Evolutionary conservation across 2,797 vertebrate species (phyloP).

Genomic region (Vultur gryphus): DNA sequence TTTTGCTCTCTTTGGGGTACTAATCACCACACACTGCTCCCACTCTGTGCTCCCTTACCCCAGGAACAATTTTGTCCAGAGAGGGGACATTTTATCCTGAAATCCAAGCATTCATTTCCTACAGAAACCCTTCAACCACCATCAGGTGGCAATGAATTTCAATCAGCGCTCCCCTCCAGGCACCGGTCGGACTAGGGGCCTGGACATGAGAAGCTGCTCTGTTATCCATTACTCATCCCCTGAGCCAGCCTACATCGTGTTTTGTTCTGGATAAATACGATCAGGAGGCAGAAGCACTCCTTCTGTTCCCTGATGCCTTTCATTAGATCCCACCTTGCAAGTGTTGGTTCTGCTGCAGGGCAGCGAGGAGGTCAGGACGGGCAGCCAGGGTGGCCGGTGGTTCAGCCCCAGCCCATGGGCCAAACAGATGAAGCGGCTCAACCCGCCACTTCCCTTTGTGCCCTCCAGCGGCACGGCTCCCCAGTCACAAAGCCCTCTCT

Average conservation of each 20-base stretch:
- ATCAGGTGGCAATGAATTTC: not conserved
- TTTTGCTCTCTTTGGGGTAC: not conserved
- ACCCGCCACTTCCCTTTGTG: not conserved
- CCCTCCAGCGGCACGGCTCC: not conserved
- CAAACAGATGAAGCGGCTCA: conserved; percentile 8
- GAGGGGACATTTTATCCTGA: not conserved
- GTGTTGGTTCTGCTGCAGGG: not conserved
- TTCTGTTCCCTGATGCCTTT: conserved; percentile 24
- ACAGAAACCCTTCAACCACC: not conserved
- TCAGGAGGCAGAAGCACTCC: not conserved
- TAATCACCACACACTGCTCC: not conserved
- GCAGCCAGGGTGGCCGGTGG: not conserved
- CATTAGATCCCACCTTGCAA: conserved; percentile 32
- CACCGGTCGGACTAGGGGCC: not conserved
- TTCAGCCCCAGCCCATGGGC: conserved; percentile 9
- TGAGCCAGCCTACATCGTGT: fast-evolving
- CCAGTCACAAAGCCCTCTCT: conserved; percentile 49
- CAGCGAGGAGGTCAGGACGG: not conserved
- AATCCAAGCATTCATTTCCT: not conserved
- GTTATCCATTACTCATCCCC: conserved; percentile 19
- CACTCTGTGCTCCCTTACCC: not conserved
- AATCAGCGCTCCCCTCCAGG: not conserved
- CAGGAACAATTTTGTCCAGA: not conserved
- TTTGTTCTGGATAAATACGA: not conserved
- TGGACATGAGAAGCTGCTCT: not conserved